These are phyloP conservation scores for Pelusios castaneus DNA, from an alignment of 2,113 vertebrate genomes.

Conservation along the genomic window DNA sequence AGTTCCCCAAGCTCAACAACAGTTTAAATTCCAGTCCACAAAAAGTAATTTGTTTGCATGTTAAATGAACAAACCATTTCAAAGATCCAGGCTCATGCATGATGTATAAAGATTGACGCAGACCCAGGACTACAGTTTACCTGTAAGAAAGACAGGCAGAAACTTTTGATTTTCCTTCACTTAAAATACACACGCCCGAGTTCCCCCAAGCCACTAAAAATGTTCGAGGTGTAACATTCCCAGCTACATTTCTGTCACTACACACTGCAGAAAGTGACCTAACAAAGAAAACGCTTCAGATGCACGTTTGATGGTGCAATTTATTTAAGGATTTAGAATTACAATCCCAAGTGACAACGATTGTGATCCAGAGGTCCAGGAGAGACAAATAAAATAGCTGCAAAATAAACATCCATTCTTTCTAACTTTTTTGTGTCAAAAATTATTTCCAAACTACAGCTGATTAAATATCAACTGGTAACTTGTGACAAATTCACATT, in stretches of 20 bases:
- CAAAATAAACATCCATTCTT: background rate
- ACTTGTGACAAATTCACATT: background rate
- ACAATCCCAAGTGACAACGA: fast-evolving
- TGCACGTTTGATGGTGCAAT: background rate
- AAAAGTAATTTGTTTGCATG: conserved; percentile 76
- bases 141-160: background rate
- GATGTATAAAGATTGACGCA: conserved; percentile 65
- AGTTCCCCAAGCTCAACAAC: conserved; percentile 70
- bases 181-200: conserved; percentile 9
- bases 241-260: background rate
- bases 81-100: conserved; percentile 71
- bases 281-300: background rate
- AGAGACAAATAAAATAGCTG: background rate
- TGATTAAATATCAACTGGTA: background rate
- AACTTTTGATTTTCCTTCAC: conserved; percentile 18
- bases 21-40: conserved; percentile 70
- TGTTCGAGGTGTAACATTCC: background rate
- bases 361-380: background rate
- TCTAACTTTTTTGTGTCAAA: background rate
- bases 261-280: background rate
- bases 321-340: background rate
- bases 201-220: background rate
- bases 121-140: conserved; percentile 25
- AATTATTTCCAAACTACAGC: background rate
- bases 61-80: conserved; percentile 75